Conservation (phyloP, 2,888 invertebrate species). For the Epistrophe grossulariae region DNA sequence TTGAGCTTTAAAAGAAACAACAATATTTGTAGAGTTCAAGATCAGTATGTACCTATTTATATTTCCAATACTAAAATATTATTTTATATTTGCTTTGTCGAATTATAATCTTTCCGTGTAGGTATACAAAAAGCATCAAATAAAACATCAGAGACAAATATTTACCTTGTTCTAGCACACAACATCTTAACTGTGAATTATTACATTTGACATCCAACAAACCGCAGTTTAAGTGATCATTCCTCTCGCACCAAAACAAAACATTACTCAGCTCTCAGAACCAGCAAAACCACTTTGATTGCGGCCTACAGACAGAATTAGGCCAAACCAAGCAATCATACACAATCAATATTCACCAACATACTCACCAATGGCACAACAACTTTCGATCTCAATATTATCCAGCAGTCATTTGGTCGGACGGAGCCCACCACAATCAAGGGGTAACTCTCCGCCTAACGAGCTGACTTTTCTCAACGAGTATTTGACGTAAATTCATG, state of each 20-base stretch:
- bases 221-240: conserved; percentile 23
- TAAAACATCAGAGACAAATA: conserved; percentile 18
- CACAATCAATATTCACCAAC: conserved; percentile 66
- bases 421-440: conserved; percentile 5
- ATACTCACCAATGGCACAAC: conserved; percentile 62
- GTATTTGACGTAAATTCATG: conserved; percentile 46
- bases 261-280: conserved; percentile 55
- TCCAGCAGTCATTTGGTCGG: conserved; percentile 49
- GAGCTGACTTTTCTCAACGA: conserved; percentile 28
- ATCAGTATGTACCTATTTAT: not conserved
- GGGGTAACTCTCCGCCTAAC: conserved; percentile 42
- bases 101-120: not conserved
- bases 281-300: conserved; percentile 57
- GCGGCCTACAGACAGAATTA: conserved; percentile 61
- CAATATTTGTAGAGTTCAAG: not conserved
- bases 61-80: not conserved
- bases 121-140: not conserved
- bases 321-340: conserved; percentile 62
- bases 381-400: conserved; percentile 70
- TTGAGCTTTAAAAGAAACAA: not conserved
- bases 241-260: conserved; percentile 59
- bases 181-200: conserved; percentile 11
- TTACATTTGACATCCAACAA: not conserved
- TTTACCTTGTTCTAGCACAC: conserved; percentile 8
- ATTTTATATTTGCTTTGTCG: not conserved